phyloP scores from a whole-genome alignment of 37 sponge, comb jelly and placozoan genomes.

The Bolinopsis microptera region DNA sequence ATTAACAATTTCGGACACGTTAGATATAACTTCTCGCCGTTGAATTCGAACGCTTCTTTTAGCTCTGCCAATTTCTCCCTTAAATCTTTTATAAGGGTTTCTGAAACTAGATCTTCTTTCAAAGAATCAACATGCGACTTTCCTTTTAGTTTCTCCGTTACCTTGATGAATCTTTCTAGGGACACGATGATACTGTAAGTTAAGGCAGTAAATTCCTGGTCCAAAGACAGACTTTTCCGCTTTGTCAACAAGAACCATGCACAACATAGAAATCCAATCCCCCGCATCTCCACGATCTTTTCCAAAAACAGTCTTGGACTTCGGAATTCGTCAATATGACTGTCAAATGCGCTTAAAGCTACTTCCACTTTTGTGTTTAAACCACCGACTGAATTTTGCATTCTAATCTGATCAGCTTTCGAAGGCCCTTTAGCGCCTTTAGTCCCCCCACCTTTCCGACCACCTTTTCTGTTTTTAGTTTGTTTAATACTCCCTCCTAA shows the following conservation, averaged over 20 bases:
- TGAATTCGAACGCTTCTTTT: conserved; percentile 33
- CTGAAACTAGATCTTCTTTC: conserved; percentile 45
- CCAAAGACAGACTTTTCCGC: neutral
- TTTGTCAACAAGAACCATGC: conserved; percentile 51
- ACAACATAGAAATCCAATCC: conserved; percentile 57
- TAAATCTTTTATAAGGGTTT: conserved; percentile 23
- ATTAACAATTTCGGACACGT: conserved; percentile 2
- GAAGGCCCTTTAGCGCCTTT: neutral
- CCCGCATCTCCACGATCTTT: conserved; percentile 1
- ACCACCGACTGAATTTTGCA: conserved; percentile 44
- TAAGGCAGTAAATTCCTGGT: neutral
- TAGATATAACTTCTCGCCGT: neutral
- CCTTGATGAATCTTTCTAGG: neutral
- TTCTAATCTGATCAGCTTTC: conserved; percentile 26
- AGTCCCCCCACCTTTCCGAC: neutral
- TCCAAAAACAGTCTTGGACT: neutral
- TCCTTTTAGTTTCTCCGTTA: neutral
- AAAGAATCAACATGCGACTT: conserved; percentile 46
- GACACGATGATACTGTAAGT: conserved; percentile 63
- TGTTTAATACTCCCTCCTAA: neutral
- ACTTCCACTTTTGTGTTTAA: conserved; percentile 22
- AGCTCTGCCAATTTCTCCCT: neutral
- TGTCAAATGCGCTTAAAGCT: neutral
- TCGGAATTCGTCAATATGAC: neutral
- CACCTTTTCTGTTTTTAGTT: neutral